These are phyloP conservation scores for Cliona cf. orientalis DNA, from an alignment of 37 sponge, comb jelly and placozoan genomes.

Conservation along the genomic window DNA sequence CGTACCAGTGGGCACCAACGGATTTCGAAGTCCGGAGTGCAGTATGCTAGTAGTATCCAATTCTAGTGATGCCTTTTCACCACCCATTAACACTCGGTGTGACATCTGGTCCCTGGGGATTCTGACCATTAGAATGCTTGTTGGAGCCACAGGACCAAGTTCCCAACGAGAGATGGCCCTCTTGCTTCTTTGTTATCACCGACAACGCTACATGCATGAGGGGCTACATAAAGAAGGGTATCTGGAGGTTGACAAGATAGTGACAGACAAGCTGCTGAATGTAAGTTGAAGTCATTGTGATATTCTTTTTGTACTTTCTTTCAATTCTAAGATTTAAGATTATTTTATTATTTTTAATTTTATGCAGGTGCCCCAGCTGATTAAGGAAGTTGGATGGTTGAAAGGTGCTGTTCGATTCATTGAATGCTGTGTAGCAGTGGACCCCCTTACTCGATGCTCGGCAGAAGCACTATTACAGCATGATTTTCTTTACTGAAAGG, in stretches of 20 bases:
- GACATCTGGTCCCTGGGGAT: constrained; percentile 48
- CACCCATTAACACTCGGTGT: background rate
- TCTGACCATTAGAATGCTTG: constrained; percentile 11
- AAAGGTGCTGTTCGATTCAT: background rate
- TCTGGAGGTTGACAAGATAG: too few species aligned
- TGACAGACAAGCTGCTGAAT: too few species aligned
- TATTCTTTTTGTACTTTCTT: too few species aligned
- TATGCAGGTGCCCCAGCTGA: constrained; percentile 1
- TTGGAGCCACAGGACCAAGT: constrained; percentile 16
- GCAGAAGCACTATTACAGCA: background rate
- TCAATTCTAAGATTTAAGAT: too few species aligned
- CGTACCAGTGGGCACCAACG: constrained; percentile 34
- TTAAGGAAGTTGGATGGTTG: background rate
- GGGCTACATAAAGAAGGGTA: too few species aligned
- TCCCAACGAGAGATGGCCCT: constrained; percentile 29
- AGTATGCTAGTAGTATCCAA: background rate
- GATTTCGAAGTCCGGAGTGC: constrained; percentile 32
- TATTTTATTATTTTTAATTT: background rate
- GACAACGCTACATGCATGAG: too few species aligned
- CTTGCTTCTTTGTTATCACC: too few species aligned
- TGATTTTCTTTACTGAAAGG: constrained; percentile 18
- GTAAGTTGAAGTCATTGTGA: too few species aligned
- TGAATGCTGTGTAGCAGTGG: constrained; percentile 1
- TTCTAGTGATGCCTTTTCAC: background rate
- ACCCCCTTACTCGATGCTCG: constrained; percentile 8